phyloP scores from a whole-genome alignment of 2,113 vertebrate genomes.

The Tupaia chinensis region DNA sequence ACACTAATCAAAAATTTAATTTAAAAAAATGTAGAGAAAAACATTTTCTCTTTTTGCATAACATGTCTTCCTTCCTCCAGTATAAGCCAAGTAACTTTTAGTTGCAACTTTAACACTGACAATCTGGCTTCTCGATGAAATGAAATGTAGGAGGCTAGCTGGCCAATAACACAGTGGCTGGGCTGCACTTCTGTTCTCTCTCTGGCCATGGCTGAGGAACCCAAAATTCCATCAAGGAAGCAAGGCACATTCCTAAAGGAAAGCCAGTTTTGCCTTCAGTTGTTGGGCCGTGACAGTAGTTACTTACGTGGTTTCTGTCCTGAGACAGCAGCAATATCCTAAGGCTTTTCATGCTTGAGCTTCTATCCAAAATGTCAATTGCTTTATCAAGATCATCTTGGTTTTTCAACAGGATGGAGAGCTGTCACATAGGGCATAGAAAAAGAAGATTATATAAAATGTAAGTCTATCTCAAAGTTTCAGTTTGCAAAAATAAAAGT shows the following conservation, averaged over 20 bases:
- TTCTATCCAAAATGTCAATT: slow-evolving; percentile 95
- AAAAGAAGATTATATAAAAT: slow-evolving; percentile 50
- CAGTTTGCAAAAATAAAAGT: slow-evolving; percentile 50
- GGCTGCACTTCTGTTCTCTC: not conserved
- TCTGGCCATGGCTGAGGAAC: not conserved
- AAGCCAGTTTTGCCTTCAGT: not conserved
- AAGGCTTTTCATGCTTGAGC: slow-evolving; percentile 97
- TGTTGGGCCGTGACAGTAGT: not conserved
- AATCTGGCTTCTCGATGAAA: slow-evolving; percentile 44
- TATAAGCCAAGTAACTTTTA: slow-evolving; percentile 43
- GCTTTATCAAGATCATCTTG: slow-evolving; percentile 98
- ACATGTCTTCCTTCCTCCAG: slow-evolving; percentile 31
- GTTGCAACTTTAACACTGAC: slow-evolving; percentile 36
- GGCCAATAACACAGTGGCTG: not conserved
- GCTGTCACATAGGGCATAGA: slow-evolving; percentile 85
- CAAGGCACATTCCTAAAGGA: slow-evolving; percentile 2
- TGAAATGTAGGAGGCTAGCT: slow-evolving; percentile 39
- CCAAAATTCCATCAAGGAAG: slow-evolving; percentile 37
- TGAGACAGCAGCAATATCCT: slow-evolving; percentile 94
- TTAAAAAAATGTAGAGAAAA: slow-evolving; percentile 42
- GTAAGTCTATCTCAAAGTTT: not conserved
- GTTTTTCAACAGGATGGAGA: slow-evolving; percentile 95
- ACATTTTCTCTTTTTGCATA: slow-evolving; percentile 42
- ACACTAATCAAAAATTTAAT: slow-evolving; percentile 44
- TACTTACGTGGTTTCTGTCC: slow-evolving; percentile 94